Conservation (phyloP, 2,113 vertebrate species). For the human (Homo sapiens) region DNA sequence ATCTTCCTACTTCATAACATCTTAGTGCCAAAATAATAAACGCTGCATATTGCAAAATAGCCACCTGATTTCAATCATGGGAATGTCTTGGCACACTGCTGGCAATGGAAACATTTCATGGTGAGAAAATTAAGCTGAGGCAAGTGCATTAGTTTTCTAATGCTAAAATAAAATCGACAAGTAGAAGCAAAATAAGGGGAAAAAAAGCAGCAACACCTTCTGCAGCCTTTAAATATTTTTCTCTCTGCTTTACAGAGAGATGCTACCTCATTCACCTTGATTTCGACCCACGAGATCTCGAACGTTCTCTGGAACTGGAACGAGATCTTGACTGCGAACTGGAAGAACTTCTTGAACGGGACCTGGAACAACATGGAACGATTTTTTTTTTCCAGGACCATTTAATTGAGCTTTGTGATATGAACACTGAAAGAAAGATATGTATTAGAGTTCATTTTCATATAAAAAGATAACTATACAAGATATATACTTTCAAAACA, state of each 20-base stretch:
- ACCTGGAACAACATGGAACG: slow-evolving; percentile 94
- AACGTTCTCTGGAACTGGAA: slow-evolving; percentile 91
- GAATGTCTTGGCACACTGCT: slow-evolving; percentile 70
- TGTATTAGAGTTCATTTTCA: slow-evolving; percentile 50
- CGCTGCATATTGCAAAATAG: slow-evolving; percentile 53
- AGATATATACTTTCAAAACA: slow-evolving; percentile 20
- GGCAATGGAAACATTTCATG: slow-evolving; percentile 70
- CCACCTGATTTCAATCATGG: slow-evolving; percentile 67
- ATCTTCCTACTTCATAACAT: not conserved
- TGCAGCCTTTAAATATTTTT: slow-evolving; percentile 79
- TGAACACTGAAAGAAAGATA: slow-evolving; percentile 68
- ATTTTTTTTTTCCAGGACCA: slow-evolving; percentile 82
- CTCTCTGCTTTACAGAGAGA: slow-evolving; percentile 90
- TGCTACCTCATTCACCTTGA: slow-evolving; percentile 99
- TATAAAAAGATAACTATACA: not conserved
- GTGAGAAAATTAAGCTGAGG: slow-evolving; percentile 78
- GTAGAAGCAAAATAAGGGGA: slow-evolving; percentile 72
- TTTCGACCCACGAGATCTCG: slow-evolving; percentile 94
- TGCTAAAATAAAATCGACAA: slow-evolving; percentile 67
- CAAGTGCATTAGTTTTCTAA: slow-evolving; percentile 75
- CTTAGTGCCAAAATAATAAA: slow-evolving; percentile 36
- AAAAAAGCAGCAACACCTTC: slow-evolving; percentile 71
- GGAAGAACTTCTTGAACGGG: slow-evolving; percentile 96
- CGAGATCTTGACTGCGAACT: slow-evolving; percentile 97
- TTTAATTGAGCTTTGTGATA: slow-evolving; percentile 64